Percentiles rank a stretch among this genome's conserved stretches.
Evolutionary conservation across 2,113 vertebrate genomes (phyloP).

Genomic region (Channa argus): DNA sequence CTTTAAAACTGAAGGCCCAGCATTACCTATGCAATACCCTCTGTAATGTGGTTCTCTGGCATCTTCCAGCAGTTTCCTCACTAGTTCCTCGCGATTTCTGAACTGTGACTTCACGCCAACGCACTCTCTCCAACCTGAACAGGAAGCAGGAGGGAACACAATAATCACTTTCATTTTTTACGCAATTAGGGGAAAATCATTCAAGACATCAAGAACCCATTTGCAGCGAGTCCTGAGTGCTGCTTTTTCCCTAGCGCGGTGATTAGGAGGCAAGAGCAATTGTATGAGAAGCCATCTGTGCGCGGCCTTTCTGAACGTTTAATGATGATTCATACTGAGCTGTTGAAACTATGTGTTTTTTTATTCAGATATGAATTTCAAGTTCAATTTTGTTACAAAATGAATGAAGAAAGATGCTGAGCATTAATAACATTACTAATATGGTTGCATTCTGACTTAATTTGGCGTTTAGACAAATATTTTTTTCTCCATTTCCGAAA

Average conservation of each 20-base stretch:
- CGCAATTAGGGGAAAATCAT: constrained; percentile 35
- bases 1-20: background rate
- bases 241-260: constrained; percentile 2
- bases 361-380: background rate
- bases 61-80: constrained; percentile 79
- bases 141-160: constrained; percentile 18
- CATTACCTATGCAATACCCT: constrained; percentile 78
- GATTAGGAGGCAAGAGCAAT: constrained; percentile 28
- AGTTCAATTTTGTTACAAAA: background rate
- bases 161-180: constrained; percentile 14
- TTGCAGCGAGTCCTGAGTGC: constrained; percentile 13
- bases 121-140: constrained; percentile 83
- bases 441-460: background rate
- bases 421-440: background rate
- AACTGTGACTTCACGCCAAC: constrained; percentile 72
- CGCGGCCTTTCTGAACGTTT: constrained; percentile 17
- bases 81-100: constrained; percentile 68
- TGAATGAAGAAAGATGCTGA: background rate
- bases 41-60: constrained; percentile 75
- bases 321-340: constrained; percentile 17
- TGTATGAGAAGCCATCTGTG: constrained; percentile 16
- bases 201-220: constrained; percentile 39
- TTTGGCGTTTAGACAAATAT: background rate
- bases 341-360: background rate
- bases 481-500: background rate